These are phyloP conservation scores for Poecilus cupreus DNA, from an alignment of 2,888 invertebrate species.

Conservation along the genomic window DNA sequence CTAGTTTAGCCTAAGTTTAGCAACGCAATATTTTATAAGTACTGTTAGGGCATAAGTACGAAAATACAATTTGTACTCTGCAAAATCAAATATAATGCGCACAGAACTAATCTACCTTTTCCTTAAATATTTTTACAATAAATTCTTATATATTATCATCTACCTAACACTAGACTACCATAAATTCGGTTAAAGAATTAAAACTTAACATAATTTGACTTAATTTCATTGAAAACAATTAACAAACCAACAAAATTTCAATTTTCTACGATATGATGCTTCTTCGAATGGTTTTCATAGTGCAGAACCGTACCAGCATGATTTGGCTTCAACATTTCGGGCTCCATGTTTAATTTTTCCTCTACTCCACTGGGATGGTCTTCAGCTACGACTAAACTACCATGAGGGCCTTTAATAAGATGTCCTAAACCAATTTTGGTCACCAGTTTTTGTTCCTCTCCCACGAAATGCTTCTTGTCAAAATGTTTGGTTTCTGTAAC, in stretches of 20 bases:
- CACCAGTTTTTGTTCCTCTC: constrained; percentile 69
- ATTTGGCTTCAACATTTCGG: constrained; percentile 77
- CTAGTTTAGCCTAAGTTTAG: too few species aligned
- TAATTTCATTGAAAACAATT: neutral
- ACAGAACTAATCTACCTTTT: neutral
- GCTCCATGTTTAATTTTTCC: constrained; percentile 77
- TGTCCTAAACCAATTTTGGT: constrained; percentile 69
- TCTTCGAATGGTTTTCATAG: constrained; percentile 70
- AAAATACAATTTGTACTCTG: neutral
- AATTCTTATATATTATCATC: neutral
- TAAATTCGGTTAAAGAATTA: neutral
- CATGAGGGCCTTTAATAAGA: constrained; percentile 75
- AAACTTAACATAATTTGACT: neutral
- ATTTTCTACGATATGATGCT: constrained; percentile 49
- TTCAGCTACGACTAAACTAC: constrained; percentile 74
- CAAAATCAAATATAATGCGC: too few species aligned
- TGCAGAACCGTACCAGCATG: constrained; percentile 77
- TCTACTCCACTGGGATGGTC: constrained; percentile 70
- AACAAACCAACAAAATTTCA: constrained; percentile 18
- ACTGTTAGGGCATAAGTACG: neutral
- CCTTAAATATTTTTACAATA: constrained; percentile 28
- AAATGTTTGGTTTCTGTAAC: constrained; percentile 60
- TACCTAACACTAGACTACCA: neutral
- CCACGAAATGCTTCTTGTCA: constrained; percentile 68
- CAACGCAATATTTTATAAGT: too few species aligned